These are phyloP conservation scores for Rhyzopertha dominica DNA, from an alignment of 1,140 invertebrate genomes.

Conservation along the genomic window DNA sequence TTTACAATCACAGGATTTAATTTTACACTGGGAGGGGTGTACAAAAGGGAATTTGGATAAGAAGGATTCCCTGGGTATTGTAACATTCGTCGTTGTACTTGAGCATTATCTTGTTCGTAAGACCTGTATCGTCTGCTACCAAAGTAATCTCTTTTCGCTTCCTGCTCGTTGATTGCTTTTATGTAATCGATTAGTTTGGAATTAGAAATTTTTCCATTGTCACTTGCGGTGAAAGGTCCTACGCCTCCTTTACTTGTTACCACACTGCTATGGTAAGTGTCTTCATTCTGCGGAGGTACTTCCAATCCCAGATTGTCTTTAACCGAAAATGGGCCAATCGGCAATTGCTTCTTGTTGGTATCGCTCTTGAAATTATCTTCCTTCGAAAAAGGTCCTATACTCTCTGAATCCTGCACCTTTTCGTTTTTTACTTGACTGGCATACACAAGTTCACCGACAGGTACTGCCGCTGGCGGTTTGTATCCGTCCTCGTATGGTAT, in stretches of 20 bases:
- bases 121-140: conserved; percentile 49
- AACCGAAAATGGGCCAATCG: conserved; percentile 35
- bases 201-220: conserved; percentile 52
- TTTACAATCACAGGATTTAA: conserved; percentile 54
- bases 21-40: conserved; percentile 50
- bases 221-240: conserved; percentile 56
- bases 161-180: conserved; percentile 58
- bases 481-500: conserved; percentile 64
- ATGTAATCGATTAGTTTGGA: conserved; percentile 59
- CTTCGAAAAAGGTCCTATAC: conserved; percentile 40
- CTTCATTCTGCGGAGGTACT: conserved; percentile 28
- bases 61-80: conserved; percentile 57
- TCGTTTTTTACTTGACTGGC: conserved; percentile 41
- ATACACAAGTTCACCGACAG: conserved; percentile 51
- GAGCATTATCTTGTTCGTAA: conserved; percentile 43
- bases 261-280: conserved; percentile 17
- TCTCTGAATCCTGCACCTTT: conserved; percentile 22
- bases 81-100: conserved; percentile 62
- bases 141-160: conserved; percentile 54
- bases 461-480: conserved; percentile 55
- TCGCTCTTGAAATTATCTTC: conserved; percentile 32
- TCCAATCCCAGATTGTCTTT: conserved; percentile 45
- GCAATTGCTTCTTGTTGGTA: not conserved
- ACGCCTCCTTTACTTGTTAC: conserved; percentile 44
- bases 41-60: conserved; percentile 60